Conservation (phyloP, 2,113 vertebrate species). For the Thunnus thynnus region DNA sequence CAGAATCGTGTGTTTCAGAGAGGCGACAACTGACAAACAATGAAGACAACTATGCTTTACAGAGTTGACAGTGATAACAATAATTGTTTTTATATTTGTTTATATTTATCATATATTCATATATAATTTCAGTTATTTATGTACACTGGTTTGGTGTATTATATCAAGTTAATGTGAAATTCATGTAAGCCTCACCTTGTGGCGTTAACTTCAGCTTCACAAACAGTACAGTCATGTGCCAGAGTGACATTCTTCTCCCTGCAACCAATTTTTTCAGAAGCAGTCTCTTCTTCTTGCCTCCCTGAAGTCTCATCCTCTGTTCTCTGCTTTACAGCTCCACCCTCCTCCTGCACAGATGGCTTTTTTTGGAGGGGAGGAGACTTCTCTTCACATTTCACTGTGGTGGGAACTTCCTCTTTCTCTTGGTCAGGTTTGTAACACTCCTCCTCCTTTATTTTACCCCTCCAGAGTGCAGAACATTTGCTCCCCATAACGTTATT, state of each 20-base stretch:
- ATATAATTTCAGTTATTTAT: no score
- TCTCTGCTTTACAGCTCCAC: background rate
- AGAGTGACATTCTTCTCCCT: background rate
- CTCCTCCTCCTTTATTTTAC: background rate
- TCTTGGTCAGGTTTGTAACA: background rate
- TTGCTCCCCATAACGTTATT: conserved; percentile 17
- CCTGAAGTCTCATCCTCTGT: background rate
- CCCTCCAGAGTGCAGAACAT: background rate
- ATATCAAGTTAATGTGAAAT: no score
- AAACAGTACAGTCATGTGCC: background rate
- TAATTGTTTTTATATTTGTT: background rate
- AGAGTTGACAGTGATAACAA: background rate
- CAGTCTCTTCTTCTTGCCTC: background rate
- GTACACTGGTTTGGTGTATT: no score
- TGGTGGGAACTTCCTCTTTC: background rate
- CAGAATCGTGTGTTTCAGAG: background rate
- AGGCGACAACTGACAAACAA: background rate
- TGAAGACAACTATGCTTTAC: background rate
- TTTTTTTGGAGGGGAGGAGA: background rate
- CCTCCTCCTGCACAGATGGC: background rate
- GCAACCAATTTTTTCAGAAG: background rate
- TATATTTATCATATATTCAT: no score
- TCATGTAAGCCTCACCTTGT: background rate
- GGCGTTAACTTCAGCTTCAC: background rate
- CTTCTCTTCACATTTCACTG: background rate